Evolutionary conservation across 2,888 invertebrate species (phyloP), one percentile per base, ranked within the genome.

Genomic region (Drosophila multiciliata): DNA sequence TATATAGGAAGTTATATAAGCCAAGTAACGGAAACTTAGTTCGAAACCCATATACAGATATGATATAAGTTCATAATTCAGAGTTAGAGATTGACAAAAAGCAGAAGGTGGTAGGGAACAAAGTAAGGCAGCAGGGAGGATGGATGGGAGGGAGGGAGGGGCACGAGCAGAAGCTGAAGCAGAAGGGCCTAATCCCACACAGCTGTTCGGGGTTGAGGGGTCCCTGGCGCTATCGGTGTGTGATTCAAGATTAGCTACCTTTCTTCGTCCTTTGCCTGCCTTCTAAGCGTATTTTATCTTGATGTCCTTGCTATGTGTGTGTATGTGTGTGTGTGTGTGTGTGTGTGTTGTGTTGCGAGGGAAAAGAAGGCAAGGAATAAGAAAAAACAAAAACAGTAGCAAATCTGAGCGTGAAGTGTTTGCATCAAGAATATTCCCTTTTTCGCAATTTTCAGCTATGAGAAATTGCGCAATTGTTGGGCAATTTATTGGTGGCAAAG

Each of bases 391-490:
- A 42, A 66, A 66, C 66, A 59, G 64, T 75, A 65, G 80, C 67
- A 80, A 77, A 83, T 80, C 71, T 65, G 40, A 79, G 80, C 80
- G 80, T 80, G 77, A 80, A 72, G 60, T 42, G 35, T 48, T 36
- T 12, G 33, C 52, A 32, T 48, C 48, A 54, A 52, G 38, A 48
- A 54, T 65, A 72, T 59, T 68, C 45, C 53, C 48, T 58, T 49
- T 74, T 78, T 74, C 57, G 73, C 78, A 50, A 74, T 74, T 72
- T 66, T 60, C 50, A 42, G 55, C 49, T 63, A 66, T 79, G 73
- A 75, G 79, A 90, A 91, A 91, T 91, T 91, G 83, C 80, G 74
- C 88, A 90, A 91, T 91, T 91, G 89, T 90, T 78, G 74, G 68
- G 88, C 87, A 90, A 91, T 91, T 91, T 90, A 91, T 90, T 91